A percentile compares a stretch with the other conserved stretches of the same genome.
Conservation (phyloP, 2,888 invertebrate genomes). For the Catocala sponsa region DNA sequence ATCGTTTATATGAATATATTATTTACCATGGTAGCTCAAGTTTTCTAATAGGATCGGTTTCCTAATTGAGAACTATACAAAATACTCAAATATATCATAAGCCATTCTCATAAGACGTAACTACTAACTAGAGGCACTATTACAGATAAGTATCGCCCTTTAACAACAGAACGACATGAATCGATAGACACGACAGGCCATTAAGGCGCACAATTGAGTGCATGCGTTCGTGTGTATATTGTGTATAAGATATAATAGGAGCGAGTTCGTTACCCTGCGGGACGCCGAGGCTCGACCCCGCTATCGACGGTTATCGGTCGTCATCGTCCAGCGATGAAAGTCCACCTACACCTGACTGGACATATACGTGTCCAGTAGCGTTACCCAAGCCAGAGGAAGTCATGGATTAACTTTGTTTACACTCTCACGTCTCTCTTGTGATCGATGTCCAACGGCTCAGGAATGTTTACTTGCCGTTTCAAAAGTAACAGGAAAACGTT, state of each 20-base stretch:
- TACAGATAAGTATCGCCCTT: slow-evolving; percentile 49
- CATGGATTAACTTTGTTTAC: slow-evolving; percentile 38
- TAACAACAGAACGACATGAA: slow-evolving; percentile 49
- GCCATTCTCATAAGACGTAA: slow-evolving; percentile 31
- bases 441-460: slow-evolving; percentile 24
- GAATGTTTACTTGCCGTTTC: slow-evolving; percentile 20
- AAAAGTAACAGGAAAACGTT: slow-evolving; percentile 3
- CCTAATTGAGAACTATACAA: slow-evolving; percentile 10
- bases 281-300: slow-evolving; percentile 61
- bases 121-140: slow-evolving; percentile 46
- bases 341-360: slow-evolving; percentile 58
- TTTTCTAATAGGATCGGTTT: background rate
- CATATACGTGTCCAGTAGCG: slow-evolving; percentile 32
- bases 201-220: slow-evolving; percentile 57
- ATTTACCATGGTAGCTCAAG: too few species aligned
- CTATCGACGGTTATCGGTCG: slow-evolving; percentile 72
- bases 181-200: slow-evolving; percentile 61
- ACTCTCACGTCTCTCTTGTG: slow-evolving; percentile 17
- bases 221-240: slow-evolving; percentile 46
- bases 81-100: slow-evolving; percentile 21
- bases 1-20: background rate
- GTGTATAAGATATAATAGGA: slow-evolving; percentile 55
- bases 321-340: slow-evolving; percentile 63
- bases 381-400: slow-evolving; percentile 34
- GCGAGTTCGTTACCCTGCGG: slow-evolving; percentile 74